Conservation (phyloP, 2,888 invertebrate genomes). For the Leptarthrus brevirostris region DNA sequence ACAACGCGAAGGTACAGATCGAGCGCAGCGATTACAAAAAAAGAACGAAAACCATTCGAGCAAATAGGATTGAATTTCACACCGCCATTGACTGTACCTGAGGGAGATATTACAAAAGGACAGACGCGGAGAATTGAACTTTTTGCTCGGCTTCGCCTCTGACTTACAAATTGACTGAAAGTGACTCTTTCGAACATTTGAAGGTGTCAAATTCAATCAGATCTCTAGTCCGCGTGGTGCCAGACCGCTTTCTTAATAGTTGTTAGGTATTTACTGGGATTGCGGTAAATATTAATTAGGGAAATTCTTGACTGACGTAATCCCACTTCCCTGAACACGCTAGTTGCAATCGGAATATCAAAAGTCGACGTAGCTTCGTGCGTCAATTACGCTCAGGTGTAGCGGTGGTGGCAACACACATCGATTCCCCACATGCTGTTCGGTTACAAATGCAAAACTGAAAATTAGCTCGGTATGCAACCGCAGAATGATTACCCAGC, state of each 20-base stretch:
- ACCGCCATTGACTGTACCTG: conserved; percentile 18
- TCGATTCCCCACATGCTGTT: not conserved
- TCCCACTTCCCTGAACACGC: no score
- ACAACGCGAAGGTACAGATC: conserved; percentile 16
- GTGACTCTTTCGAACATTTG: conserved; percentile 30
- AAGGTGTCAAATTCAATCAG: conserved; percentile 37
- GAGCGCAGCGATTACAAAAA: conserved; percentile 14
- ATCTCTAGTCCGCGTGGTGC: no score
- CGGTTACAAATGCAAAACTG: not conserved
- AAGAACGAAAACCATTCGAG: conserved; percentile 32
- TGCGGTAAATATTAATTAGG: not conserved
- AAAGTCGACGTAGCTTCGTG: no score
- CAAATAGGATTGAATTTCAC: conserved; percentile 37
- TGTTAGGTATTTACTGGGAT: no score
- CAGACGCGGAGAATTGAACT: conserved; percentile 39
- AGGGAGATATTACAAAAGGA: conserved; percentile 16
- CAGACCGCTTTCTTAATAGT: no score
- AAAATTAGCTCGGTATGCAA: conserved; percentile 3
- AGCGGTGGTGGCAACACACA: no score
- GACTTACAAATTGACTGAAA: conserved; percentile 35
- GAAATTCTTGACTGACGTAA: not conserved
- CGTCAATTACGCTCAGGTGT: not conserved
- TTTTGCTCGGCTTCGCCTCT: conserved; percentile 8
- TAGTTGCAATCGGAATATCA: no score
- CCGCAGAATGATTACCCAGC: conserved; percentile 32